phyloP scores from a whole-genome alignment of 2,888 invertebrate genomes.

The Strigamia maritima region DNA sequence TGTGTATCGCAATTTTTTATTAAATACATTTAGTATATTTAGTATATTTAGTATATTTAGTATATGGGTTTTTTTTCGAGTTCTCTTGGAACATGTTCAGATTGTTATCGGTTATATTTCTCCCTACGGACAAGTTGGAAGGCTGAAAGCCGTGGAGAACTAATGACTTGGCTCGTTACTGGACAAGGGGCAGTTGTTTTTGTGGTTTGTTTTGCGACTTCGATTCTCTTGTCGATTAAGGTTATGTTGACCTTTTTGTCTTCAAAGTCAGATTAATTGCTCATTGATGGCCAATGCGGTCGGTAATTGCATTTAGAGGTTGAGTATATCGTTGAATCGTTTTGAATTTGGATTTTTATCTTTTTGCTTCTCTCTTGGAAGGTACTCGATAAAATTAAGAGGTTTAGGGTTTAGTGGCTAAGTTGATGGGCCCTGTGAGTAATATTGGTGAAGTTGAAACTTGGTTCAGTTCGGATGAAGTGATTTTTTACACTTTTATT shows the following conservation, averaged over 20 bases:
- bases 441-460: neutral
- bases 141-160: neutral
- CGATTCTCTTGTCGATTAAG: conserved; percentile 3
- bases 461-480: neutral
- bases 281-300: conserved; percentile 16
- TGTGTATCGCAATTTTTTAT: too few relatives aligned
- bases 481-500: neutral
- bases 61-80: neutral
- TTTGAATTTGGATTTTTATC: conserved; percentile 13
- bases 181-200: conserved; percentile 28
- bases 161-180: conserved; percentile 29
- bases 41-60: too few relatives aligned
- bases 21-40: too few relatives aligned
- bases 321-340: neutral
- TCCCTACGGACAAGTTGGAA: neutral
- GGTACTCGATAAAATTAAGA: neutral
- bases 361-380: neutral
- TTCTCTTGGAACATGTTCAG: neutral
- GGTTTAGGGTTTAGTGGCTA: conserved; percentile 10
- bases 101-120: conserved; percentile 7
- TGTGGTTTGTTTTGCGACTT: conserved; percentile 31
- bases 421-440: neutral
- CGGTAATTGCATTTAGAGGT: conserved; percentile 8
- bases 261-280: neutral
- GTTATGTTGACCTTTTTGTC: conserved; percentile 15